These are phyloP conservation scores for Pseudochirops corinnae DNA, from an alignment of 2,797 vertebrate genomes.

Conservation along the genomic window DNA sequence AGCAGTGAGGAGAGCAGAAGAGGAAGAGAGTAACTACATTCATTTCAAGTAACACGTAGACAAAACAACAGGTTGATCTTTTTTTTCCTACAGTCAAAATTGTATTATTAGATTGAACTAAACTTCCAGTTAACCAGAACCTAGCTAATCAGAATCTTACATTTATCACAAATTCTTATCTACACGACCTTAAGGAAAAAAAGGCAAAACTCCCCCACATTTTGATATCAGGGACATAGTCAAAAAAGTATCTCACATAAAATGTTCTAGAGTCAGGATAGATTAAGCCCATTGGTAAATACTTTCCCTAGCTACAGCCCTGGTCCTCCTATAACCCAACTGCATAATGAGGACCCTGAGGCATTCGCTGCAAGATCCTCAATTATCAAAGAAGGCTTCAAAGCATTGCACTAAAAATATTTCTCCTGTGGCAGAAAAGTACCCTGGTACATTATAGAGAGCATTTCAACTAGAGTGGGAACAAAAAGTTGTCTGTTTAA, in stretches of 20 bases:
- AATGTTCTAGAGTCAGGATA: not conserved
- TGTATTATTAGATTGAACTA: not conserved
- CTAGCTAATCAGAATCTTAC: not conserved
- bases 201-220: not conserved
- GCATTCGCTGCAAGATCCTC: not conserved
- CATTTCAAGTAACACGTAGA: not conserved
- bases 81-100: not conserved
- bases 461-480: conserved; percentile 25
- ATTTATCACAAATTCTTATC: not conserved
- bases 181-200: not conserved
- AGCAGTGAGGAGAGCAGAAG: not conserved
- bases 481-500: conserved; percentile 47
- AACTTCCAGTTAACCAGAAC: conserved; percentile 42
- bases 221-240: not conserved
- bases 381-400: conserved; percentile 46
- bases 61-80: not conserved
- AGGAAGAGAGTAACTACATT: not conserved
- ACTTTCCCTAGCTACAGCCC: not conserved
- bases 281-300: conserved; percentile 7
- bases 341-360: not conserved
- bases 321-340: not conserved
- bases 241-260: not conserved
- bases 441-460: not conserved
- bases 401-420: conserved; percentile 20
- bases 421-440: not conserved